A percentile compares a stretch with the other conserved stretches of the same genome.
These are phyloP conservation scores for Melitaea cinxia DNA, from an alignment of 1,140 invertebrate species.

Conservation along the genomic window DNA sequence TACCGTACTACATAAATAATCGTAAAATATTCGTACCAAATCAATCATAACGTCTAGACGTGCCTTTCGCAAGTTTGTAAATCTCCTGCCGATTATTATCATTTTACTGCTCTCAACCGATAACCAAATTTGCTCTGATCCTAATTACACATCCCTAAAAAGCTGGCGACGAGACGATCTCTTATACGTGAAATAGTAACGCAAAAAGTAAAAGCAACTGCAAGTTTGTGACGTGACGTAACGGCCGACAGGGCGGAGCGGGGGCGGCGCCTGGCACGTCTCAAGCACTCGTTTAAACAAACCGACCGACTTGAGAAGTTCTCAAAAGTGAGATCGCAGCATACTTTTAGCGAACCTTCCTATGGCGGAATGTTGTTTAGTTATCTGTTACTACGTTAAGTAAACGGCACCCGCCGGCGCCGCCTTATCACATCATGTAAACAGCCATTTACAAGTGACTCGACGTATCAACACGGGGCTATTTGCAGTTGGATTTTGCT, in stretches of 20 bases:
- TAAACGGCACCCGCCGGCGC: constrained; percentile 70
- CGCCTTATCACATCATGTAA: constrained; percentile 72
- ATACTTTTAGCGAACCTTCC: constrained; percentile 71
- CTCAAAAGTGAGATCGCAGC: constrained; percentile 61
- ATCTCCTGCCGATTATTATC: constrained; percentile 48
- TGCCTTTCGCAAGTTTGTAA: constrained; percentile 42
- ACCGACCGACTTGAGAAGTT: constrained; percentile 58
- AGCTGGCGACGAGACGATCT: constrained; percentile 78
- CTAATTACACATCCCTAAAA: constrained; percentile 75
- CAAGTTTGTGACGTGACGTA: constrained; percentile 68
- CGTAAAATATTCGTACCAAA: constrained; percentile 25
- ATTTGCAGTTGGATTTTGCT: constrained; percentile 70
- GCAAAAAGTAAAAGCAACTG: constrained; percentile 70
- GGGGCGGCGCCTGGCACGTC: constrained; percentile 65
- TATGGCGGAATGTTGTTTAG: constrained; percentile 50
- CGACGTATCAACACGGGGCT: constrained; percentile 58
- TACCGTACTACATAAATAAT: constrained; percentile 16
- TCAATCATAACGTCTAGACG: constrained; percentile 43
- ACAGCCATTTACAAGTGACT: constrained; percentile 73
- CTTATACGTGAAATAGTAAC: constrained; percentile 73
- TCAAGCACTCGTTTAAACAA: constrained; percentile 49
- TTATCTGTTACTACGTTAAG: constrained; percentile 59
- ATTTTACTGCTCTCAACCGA: constrained; percentile 52
- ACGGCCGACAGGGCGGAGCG: constrained; percentile 74
- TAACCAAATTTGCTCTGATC: constrained; percentile 64